phyloP scores from a whole-genome alignment of 2,888 invertebrate species.

The Andrena flavipes region DNA sequence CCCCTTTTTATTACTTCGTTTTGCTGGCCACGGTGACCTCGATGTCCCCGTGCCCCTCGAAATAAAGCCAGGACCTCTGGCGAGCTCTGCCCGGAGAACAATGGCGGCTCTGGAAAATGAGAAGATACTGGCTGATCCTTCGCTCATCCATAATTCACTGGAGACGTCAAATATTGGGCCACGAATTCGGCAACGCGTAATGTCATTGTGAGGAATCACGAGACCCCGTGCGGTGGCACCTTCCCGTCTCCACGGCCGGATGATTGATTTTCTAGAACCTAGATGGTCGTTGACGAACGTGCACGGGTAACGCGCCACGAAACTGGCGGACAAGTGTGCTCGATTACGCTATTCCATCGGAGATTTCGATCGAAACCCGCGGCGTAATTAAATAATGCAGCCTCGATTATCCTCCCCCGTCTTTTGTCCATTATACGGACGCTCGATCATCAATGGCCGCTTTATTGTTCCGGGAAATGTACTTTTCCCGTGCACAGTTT shows the following conservation, averaged over 20 bases:
- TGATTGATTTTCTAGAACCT: slow-evolving; percentile 8
- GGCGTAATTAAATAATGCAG: slow-evolving; percentile 34
- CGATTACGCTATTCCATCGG: not conserved
- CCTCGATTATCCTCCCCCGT: slow-evolving; percentile 21
- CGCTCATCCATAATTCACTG: slow-evolving; percentile 43
- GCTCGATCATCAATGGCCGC: slow-evolving; percentile 4
- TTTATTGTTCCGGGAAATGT: slow-evolving; percentile 17
- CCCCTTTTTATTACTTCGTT: slow-evolving; percentile 44
- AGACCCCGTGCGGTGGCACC: not conserved
- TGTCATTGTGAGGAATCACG: not conserved
- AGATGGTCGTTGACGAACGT: not conserved
- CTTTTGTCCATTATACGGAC: slow-evolving; percentile 11
- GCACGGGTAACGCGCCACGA: not conserved
- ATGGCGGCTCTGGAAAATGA: slow-evolving; percentile 28
- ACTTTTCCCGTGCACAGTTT: slow-evolving; percentile 10
- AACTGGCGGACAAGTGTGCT: not conserved
- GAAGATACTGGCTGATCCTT: slow-evolving; percentile 19
- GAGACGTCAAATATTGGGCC: slow-evolving; percentile 28
- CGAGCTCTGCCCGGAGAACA: slow-evolving; percentile 7
- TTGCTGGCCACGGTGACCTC: slow-evolving; percentile 1
- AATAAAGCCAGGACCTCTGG: slow-evolving; percentile 25
- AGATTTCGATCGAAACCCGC: slow-evolving; percentile 7
- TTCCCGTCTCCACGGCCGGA: not conserved
- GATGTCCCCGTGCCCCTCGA: not conserved
- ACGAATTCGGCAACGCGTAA: not conserved